These are phyloP conservation scores for Caerostris darwini DNA, from an alignment of 1,140 invertebrate genomes.

Conservation along the genomic window DNA sequence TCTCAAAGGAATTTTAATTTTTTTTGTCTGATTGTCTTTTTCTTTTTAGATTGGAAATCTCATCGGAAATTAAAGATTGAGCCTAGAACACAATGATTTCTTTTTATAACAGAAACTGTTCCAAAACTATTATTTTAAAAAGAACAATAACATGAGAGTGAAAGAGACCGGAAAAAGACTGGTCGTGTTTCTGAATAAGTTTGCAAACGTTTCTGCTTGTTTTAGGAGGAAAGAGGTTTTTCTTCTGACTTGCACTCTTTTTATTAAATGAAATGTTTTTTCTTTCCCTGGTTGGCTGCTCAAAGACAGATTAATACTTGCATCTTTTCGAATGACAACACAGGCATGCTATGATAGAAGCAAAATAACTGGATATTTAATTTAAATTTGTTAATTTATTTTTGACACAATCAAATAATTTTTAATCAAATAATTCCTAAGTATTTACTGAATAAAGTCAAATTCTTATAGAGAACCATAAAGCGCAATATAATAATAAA, in stretches of 20 bases:
- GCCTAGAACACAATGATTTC: neutral
- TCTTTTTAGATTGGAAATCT: constrained; percentile 30
- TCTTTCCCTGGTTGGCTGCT: neutral
- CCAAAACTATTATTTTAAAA: constrained; percentile 6
- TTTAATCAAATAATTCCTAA: neutral
- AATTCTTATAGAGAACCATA: neutral
- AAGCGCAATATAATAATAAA: too few species aligned
- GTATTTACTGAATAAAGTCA: neutral
- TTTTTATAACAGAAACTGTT: neutral
- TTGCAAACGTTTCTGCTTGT: neutral
- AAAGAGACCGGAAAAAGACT: neutral
- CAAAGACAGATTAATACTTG: neutral
- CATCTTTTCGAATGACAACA: neutral
- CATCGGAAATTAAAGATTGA: constrained; percentile 49
- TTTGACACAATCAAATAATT: neutral
- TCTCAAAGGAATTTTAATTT: neutral
- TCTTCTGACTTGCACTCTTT: neutral
- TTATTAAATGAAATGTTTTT: neutral
- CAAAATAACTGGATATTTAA: too few species aligned
- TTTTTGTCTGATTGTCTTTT: neutral
- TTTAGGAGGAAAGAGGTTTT: neutral
- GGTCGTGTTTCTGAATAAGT: neutral
- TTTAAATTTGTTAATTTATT: too few species aligned
- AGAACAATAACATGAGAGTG: neutral
- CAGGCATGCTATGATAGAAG: too few species aligned